Evolutionary conservation across 2,888 invertebrate genomes (phyloP).

Genomic region (Portevinia maculata): DNA sequence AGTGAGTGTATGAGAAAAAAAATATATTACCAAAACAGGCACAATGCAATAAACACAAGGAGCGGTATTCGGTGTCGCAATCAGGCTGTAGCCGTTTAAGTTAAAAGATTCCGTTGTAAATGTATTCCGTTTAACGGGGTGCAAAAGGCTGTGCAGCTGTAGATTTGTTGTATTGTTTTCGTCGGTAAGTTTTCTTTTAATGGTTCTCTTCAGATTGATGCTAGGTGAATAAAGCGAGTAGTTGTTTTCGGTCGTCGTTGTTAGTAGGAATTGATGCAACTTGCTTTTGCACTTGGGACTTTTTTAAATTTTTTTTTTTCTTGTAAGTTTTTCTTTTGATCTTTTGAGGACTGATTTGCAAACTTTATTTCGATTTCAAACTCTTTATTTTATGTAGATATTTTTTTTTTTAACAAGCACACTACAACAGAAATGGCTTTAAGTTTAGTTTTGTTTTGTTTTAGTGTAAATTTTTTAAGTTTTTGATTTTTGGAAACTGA

Average conservation of each 20-base stretch:
- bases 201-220: background rate
- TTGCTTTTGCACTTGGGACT: background rate
- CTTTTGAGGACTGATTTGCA: background rate
- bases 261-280: background rate
- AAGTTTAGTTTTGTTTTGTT: background rate
- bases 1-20: slow-evolving; percentile 12
- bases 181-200: slow-evolving; percentile 1
- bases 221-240: background rate
- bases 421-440: no score
- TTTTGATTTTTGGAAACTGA: background rate
- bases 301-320: background rate
- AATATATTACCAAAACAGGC: slow-evolving; percentile 80
- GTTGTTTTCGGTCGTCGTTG: background rate
- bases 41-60: slow-evolving; percentile 82
- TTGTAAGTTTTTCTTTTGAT: background rate
- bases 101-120: slow-evolving; percentile 74
- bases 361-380: background rate
- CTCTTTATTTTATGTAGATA: background rate
- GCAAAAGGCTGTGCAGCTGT: slow-evolving; percentile 12
- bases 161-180: background rate
- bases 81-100: slow-evolving; percentile 74
- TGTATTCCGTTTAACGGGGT: slow-evolving; percentile 71
- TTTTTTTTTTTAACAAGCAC: background rate
- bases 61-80: slow-evolving; percentile 74
- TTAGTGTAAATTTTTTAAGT: background rate